Conservation (phyloP, 2,797 vertebrate species). For the Oceanodroma leucorhoa region DNA sequence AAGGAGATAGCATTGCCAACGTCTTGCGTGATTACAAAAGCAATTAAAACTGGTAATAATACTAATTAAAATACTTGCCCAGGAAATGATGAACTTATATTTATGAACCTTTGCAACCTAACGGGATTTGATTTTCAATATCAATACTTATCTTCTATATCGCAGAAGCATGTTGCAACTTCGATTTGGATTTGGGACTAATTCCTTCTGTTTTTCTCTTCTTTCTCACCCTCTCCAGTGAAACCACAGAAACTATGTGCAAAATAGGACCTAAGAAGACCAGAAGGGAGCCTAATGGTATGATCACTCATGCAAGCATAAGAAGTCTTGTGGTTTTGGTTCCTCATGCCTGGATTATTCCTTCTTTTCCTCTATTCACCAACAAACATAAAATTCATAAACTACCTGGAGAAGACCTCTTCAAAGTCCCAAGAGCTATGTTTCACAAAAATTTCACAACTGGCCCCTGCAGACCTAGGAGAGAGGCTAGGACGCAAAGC, state of each 20-base stretch:
- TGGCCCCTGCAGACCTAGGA: background rate
- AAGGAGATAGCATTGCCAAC: background rate
- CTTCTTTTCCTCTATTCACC: background rate
- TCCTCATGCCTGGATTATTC: background rate
- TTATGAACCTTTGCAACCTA: background rate
- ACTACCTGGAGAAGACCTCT: background rate
- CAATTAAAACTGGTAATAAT: background rate
- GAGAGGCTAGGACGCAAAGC: background rate
- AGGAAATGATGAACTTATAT: background rate
- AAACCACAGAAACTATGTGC: background rate
- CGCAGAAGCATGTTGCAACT: background rate
- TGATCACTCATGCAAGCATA: background rate
- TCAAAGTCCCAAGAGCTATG: background rate
- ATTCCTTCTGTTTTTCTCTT: background rate
- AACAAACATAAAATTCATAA: background rate
- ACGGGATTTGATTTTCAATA: background rate
- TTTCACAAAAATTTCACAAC: background rate
- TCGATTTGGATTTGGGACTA: background rate
- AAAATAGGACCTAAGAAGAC: background rate
- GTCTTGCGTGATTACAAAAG: background rate
- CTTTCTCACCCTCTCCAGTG: background rate
- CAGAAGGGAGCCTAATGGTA: background rate
- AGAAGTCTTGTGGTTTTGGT: background rate
- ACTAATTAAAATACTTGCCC: background rate
- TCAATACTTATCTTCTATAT: background rate